Percentiles rank a stretch among this genome's conserved stretches.
Conservation (phyloP, 2,113 vertebrate genomes). For the Crotophaga sulcirostris region DNA sequence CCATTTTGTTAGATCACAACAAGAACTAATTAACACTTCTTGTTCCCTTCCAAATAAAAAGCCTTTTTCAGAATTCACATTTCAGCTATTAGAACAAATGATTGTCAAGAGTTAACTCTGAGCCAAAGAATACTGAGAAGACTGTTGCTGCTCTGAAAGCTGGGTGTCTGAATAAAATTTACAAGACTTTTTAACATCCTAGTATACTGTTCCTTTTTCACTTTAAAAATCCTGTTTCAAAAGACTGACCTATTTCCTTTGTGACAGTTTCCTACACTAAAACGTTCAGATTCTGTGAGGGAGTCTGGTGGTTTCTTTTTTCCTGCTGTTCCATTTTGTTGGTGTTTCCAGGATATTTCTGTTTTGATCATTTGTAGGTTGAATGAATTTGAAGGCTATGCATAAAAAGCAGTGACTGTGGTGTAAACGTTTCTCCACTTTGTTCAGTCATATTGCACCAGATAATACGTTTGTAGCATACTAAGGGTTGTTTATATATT, state of each 20-base stretch:
- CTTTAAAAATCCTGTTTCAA: neutral
- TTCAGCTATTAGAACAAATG: neutral
- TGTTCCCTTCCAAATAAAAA: neutral
- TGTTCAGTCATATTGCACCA: neutral
- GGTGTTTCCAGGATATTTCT: neutral
- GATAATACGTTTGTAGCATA: neutral
- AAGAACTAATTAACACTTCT: constrained; percentile 11
- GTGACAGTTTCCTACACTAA: neutral
- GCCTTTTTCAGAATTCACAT: neutral
- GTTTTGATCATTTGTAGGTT: neutral
- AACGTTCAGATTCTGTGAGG: neutral
- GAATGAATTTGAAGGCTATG: neutral
- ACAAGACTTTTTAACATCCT: neutral
- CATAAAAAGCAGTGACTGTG: neutral
- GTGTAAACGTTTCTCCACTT: neutral
- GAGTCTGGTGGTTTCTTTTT: neutral
- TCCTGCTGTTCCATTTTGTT: neutral
- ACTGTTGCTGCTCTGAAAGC: neutral
- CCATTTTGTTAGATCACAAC: neutral
- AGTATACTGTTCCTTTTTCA: neutral
- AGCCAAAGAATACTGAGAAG: neutral
- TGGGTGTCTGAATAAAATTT: neutral
- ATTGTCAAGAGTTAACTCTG: neutral
- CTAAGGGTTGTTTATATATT: neutral
- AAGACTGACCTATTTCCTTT: neutral